A percentile compares a stretch with the other conserved stretches of the same genome.
Evolutionary conservation across 1,140 invertebrate genomes (phyloP).

Genomic region (Dicyema japonicum): DNA sequence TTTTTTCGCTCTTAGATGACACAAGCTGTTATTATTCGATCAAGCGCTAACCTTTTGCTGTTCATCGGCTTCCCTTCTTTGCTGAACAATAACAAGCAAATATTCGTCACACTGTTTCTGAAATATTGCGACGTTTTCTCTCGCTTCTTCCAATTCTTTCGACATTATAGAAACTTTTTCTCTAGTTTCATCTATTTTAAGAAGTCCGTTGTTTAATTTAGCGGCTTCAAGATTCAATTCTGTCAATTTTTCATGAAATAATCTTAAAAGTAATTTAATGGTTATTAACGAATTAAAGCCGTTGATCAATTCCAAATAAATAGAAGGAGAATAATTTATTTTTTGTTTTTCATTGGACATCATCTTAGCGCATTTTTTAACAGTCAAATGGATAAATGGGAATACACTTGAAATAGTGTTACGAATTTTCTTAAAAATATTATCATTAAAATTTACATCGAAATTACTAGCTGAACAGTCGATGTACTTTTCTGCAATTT

Average conservation of each 20-base stretch:
- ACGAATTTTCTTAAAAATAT: background rate
- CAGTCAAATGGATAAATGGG: conserved; percentile 39
- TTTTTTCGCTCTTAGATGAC: conserved; percentile 24
- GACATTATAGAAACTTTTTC: conserved; percentile 37
- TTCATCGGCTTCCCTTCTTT: conserved; percentile 41
- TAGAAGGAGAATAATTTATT: conserved; percentile 49
- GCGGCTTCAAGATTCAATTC: conserved; percentile 33
- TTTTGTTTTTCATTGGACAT: conserved; percentile 35
- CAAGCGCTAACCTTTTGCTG: conserved; percentile 26
- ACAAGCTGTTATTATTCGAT: conserved; percentile 15
- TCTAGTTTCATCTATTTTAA: conserved; percentile 37
- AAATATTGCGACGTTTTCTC: conserved; percentile 32
- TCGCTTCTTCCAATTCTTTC: conserved; percentile 37
- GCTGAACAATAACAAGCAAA: conserved; percentile 34
- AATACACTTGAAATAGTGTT: conserved; percentile 35
- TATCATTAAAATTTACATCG: background rate
- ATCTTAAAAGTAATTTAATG: conserved; percentile 20
- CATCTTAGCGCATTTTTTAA: conserved; percentile 34
- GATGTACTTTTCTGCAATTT: conserved; percentile 27
- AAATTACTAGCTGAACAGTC: conserved; percentile 1
- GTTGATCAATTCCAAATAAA: conserved; percentile 42
- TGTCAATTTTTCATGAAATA: conserved; percentile 32
- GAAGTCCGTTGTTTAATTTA: conserved; percentile 33
- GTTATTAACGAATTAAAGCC: conserved; percentile 37
- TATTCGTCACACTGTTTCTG: conserved; percentile 38